These are phyloP conservation scores for Plagodis dolabraria DNA, from an alignment of 2,888 invertebrate genomes.

Conservation along the genomic window DNA sequence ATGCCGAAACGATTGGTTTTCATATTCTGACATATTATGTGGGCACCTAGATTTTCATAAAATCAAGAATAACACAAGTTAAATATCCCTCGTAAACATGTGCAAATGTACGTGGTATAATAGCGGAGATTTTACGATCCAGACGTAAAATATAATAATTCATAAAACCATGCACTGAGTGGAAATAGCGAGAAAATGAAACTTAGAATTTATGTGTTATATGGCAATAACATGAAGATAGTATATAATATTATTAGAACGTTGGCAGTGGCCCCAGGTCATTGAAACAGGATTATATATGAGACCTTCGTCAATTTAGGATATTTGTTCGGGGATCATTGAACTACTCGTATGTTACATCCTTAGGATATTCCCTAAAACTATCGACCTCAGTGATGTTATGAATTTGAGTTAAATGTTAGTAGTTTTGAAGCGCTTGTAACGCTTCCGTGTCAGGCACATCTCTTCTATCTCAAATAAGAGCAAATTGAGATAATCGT, in stretches of 20 bases:
- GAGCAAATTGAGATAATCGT: too few species aligned
- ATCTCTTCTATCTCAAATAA: too few species aligned
- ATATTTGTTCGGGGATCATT: background rate
- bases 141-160: constrained; percentile 38
- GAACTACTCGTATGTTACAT: background rate
- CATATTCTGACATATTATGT: too few species aligned
- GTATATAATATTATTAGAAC: constrained; percentile 20
- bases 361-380: too few species aligned
- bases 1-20: too few species aligned
- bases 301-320: constrained; percentile 1
- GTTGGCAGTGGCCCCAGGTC: constrained; percentile 3
- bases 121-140: constrained; percentile 10
- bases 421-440: too few species aligned
- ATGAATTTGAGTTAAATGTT: too few species aligned
- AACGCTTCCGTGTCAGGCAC: too few species aligned
- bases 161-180: constrained; percentile 36
- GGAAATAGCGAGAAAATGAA: constrained; percentile 38
- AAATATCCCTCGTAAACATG: constrained; percentile 19
- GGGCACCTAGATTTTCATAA: too few species aligned
- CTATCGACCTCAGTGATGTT: too few species aligned
- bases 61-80: too few species aligned
- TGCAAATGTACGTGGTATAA: constrained; percentile 13
- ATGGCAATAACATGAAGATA: constrained; percentile 15
- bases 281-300: constrained; percentile 9
- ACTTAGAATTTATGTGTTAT: constrained; percentile 37